These are phyloP conservation scores for Apomyelois bistriatella DNA, from an alignment of 2,888 invertebrate genomes.

Conservation along the genomic window DNA sequence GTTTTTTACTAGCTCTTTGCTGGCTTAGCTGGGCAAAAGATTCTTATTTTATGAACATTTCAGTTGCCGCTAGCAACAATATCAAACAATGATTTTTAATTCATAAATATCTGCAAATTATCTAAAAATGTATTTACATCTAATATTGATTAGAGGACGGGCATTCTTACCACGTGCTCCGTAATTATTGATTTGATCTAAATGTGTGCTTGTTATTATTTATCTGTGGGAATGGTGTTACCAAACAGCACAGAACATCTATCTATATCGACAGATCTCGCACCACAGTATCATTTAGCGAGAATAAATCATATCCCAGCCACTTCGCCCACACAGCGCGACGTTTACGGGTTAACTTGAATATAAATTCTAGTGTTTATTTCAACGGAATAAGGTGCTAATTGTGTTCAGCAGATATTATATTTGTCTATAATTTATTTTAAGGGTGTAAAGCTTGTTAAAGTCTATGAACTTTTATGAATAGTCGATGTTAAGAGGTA, in stretches of 20 bases:
- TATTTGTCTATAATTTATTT: background rate
- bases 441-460: no score
- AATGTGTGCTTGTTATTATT: background rate
- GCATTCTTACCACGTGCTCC: no score
- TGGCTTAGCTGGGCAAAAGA: no score
- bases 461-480: no score
- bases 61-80: no score
- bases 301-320: background rate
- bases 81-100: no score
- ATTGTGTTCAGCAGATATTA: background rate
- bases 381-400: background rate
- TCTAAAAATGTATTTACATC: no score
- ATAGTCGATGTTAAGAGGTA: no score
- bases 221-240: background rate
- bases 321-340: constrained; percentile 2
- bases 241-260: background rate
- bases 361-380: background rate
- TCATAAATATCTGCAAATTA: no score
- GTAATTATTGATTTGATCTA: background rate
- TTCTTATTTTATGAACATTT: no score
- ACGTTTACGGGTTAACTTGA: background rate
- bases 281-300: constrained; percentile 3
- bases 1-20: no score
- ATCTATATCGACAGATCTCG: constrained; percentile 3
- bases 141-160: no score